Evolutionary conservation across 2,797 vertebrate genomes (phyloP), one percentile per base, ranked within the genome.

Genomic region (Melanotaenia pygmaea): DNA sequence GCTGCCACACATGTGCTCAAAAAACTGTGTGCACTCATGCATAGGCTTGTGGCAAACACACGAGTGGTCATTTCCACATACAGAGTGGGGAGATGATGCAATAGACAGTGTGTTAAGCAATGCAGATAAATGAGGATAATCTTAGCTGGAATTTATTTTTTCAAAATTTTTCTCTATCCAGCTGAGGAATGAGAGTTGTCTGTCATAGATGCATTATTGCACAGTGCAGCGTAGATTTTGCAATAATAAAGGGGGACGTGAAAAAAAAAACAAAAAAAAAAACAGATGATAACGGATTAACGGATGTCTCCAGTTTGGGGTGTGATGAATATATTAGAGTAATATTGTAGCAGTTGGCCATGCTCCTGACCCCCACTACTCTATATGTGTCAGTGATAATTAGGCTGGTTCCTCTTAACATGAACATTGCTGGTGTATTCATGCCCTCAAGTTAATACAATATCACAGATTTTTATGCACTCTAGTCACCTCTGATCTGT

Each of bases 371-470:
- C 83, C 18, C 59, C 62, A 35, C 69, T 71, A 74, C 82, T 70
- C 76, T 81, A 82, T 68, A 85, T 73, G 70, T 85, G 84, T 84
- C 82, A 68, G 59, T 13, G 67, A 69, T 77, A 85, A 90, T 90
- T 90, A 85, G 82, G 67, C 28, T 51, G 69, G 51, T 61, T 63
- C 51, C 9, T 28, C 66, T 78, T 63, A 56, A 60, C 79, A 70
- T 70, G 80, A 72, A 57, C 63, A 4, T 50, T 20, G 72, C 16
- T 76, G 53, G 59, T 77, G 82, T 79, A 67, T 84, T 64, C 57
- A 74, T 84, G 59, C 74, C 72, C 80, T 59, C 37, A 8, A 74
- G 77, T 63, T 72, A 70, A 72, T 53, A 75, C 61, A 68, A 47
- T 51, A 72, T 82, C 60, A 76, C 84, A 81, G 72, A 67, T 73